These are phyloP conservation scores for Microctenopoma lineatum DNA, from an alignment of 2,797 vertebrate species.

Conservation along the genomic window DNA sequence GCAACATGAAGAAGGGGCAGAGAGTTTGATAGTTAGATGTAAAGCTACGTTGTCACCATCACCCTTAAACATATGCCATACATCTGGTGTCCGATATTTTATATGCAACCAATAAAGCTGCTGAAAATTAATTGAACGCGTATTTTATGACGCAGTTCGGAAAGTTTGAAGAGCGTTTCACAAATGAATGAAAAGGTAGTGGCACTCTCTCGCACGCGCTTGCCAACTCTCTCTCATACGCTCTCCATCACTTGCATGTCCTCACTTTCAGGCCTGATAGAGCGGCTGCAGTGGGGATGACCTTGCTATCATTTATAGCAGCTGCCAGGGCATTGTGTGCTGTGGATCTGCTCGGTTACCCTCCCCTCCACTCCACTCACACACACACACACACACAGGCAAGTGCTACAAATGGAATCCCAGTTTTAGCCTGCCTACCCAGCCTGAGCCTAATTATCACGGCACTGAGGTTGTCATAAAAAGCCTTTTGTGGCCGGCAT, in stretches of 20 bases:
- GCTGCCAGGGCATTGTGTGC: constrained; percentile 65
- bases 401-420: constrained; percentile 52
- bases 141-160: constrained; percentile 30
- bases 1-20: constrained; percentile 6
- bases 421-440: constrained; percentile 41
- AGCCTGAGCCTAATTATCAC: constrained; percentile 65
- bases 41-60: neutral
- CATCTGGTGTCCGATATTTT: constrained; percentile 2
- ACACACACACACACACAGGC: constrained; percentile 17
- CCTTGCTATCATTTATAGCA: constrained; percentile 73
- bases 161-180: constrained; percentile 26
- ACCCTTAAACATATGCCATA: constrained; percentile 1
- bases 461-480: constrained; percentile 49
- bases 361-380: neutral
- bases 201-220: neutral
- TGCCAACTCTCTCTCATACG: constrained; percentile 19
- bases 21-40: neutral
- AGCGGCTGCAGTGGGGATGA: constrained; percentile 57
- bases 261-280: constrained; percentile 25
- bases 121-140: constrained; percentile 30
- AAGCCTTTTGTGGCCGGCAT: constrained; percentile 45
- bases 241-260: constrained; percentile 24
- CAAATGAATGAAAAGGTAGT: constrained; percentile 38
- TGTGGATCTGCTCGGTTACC: constrained; percentile 56
- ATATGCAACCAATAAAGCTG: constrained; percentile 16